Conservation (phyloP, 2,113 vertebrate genomes). For the Otis tarda region DNA sequence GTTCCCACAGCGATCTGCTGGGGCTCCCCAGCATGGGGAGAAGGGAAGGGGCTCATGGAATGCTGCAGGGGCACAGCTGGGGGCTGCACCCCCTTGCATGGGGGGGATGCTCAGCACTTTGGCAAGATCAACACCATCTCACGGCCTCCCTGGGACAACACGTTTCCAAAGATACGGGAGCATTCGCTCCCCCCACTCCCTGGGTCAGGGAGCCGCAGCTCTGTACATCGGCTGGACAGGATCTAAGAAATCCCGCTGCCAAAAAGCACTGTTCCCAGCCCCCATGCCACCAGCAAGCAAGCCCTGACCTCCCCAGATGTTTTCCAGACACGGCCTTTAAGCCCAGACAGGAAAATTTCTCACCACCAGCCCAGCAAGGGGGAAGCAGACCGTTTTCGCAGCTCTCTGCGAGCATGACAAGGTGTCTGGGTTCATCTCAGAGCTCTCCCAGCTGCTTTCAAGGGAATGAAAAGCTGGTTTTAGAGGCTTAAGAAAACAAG, state of each 20-base stretch:
- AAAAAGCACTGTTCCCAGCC: background rate
- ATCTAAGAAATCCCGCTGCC: background rate
- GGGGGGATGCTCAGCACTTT: background rate
- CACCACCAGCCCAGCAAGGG: background rate
- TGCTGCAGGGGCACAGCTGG: accelerated
- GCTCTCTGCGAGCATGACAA: background rate
- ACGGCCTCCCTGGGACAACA: background rate
- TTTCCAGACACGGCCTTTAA: background rate
- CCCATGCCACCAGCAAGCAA: background rate
- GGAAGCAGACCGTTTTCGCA: background rate
- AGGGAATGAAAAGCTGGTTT: background rate
- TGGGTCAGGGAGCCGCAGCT: background rate
- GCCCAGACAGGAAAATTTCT: background rate
- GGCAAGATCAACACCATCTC: background rate
- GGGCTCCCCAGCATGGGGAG: accelerated
- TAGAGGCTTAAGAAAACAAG: background rate
- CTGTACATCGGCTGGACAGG: accelerated
- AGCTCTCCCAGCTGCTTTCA: background rate
- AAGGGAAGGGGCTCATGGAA: accelerated
- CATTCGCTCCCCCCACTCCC: background rate
- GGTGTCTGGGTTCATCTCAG: background rate
- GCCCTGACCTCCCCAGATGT: background rate
- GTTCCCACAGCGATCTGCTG: background rate
- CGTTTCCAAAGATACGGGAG: background rate
- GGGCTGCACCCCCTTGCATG: accelerated